Percentiles rank a stretch among this genome's conserved stretches.
These are phyloP conservation scores for Netelia fuscicornis DNA, from an alignment of 2,888 invertebrate species.

Conservation along the genomic window DNA sequence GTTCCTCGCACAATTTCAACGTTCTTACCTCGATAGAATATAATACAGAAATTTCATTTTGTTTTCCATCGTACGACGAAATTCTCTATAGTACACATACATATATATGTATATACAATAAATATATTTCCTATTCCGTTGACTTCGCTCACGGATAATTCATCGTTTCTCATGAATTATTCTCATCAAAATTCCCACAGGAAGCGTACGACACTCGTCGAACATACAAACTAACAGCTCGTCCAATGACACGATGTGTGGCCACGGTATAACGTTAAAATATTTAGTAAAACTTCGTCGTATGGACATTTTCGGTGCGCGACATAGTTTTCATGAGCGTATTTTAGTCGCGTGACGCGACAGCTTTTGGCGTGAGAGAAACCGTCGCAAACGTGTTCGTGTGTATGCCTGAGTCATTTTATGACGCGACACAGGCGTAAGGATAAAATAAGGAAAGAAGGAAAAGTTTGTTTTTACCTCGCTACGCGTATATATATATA, in stretches of 20 bases:
- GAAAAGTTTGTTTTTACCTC: conserved; percentile 41
- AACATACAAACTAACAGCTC: conserved; percentile 20
- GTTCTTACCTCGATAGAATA: not conserved
- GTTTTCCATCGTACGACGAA: not conserved
- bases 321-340: conserved; percentile 31
- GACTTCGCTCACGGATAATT: not conserved
- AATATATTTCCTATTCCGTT: not conserved
- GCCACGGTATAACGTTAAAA: conserved; percentile 14
- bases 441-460: not conserved
- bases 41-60: not conserved
- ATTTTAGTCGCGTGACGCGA: conserved; percentile 29
- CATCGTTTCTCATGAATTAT: conserved; percentile 26
- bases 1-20: not conserved
- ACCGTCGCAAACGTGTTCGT: not conserved
- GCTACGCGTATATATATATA: not conserved
- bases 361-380: conserved; percentile 4
- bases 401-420: conserved; percentile 39
- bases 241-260: not conserved
- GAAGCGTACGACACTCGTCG: not conserved
- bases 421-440: conserved; percentile 6
- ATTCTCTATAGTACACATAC: not conserved
- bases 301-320: conserved; percentile 4
- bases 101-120: not conserved
- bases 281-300: conserved; percentile 31
- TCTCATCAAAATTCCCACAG: not conserved